Percentiles rank a stretch among this genome's conserved stretches.
Conservation (phyloP, 1,140 invertebrate species). For the Bombus balteatus region DNA sequence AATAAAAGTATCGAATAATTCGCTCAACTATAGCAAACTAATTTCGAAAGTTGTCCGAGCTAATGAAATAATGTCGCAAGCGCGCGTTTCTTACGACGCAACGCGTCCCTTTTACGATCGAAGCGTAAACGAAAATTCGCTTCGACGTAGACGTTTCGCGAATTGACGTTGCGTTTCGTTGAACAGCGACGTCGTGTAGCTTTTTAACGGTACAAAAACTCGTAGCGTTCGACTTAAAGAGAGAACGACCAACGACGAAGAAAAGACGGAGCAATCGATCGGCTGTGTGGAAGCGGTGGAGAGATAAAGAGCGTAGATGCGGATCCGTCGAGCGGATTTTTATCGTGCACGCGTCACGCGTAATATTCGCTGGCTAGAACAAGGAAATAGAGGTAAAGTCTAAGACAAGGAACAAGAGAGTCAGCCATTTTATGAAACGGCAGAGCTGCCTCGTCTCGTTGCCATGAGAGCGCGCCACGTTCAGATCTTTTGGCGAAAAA, state of each 20-base stretch:
- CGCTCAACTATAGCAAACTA: rapidly evolving
- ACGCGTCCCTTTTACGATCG: no score
- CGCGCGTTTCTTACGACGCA: no score
- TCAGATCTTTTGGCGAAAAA: slow-evolving; percentile 38
- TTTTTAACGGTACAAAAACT: no score
- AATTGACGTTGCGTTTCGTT: no score
- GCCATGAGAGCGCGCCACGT: slow-evolving; percentile 48
- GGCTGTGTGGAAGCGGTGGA: not conserved
- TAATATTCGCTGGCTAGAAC: not conserved
- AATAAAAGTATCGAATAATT: no score
- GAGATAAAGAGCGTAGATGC: not conserved
- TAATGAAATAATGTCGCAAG: no score
- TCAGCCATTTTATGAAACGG: slow-evolving; percentile 60
- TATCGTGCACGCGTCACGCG: slow-evolving; percentile 2
- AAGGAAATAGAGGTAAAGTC: slow-evolving; percentile 39
- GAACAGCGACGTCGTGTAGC: no score
- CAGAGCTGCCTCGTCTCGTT: slow-evolving; percentile 25
- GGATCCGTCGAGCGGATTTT: not conserved
- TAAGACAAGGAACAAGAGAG: slow-evolving; percentile 47
- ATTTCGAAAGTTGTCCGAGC: no score
- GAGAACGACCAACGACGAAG: not conserved
- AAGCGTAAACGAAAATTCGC: no score
- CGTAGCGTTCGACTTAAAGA: no score
- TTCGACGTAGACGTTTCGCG: no score
- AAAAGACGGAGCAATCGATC: not conserved